Conservation (phyloP, 2,888 invertebrate genomes). For the Leucoptera coffeella region DNA sequence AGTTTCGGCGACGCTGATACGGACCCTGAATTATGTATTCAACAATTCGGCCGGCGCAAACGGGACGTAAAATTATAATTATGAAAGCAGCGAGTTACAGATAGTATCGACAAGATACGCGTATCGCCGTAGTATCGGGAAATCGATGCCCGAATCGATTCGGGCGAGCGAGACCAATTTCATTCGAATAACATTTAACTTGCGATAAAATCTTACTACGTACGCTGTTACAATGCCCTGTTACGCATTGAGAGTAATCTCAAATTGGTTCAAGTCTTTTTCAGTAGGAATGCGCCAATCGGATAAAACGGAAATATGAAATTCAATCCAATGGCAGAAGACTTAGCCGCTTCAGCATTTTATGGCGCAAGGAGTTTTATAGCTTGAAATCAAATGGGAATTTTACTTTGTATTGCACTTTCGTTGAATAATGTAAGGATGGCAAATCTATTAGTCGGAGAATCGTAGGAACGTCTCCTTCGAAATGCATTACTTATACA, state of each 20-base stretch:
- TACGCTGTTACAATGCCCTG: too few species aligned
- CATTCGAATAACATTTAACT: constrained; percentile 46
- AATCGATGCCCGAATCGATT: constrained; percentile 26
- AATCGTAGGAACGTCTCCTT: too few species aligned
- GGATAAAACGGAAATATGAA: constrained; percentile 30
- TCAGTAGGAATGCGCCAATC: constrained; percentile 30
- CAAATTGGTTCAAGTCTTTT: constrained; percentile 9
- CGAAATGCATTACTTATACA: too few species aligned
- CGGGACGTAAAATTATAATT: constrained; percentile 25
- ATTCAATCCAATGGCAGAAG: constrained; percentile 17
- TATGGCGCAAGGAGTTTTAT: too few species aligned
- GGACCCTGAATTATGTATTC: constrained; percentile 27
- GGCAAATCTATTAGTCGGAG: too few species aligned
- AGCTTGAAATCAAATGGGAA: too few species aligned
- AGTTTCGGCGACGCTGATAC: too few species aligned
- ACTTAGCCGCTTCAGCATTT: too few species aligned
- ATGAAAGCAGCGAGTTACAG: constrained; percentile 23
- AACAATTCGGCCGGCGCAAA: constrained; percentile 22
- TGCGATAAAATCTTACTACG: constrained; percentile 35
- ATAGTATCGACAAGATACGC: constrained; percentile 20
- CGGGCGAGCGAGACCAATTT: constrained; percentile 43
- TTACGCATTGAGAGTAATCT: constrained; percentile 3
- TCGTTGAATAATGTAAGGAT: too few species aligned
- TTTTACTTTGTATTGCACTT: too few species aligned
- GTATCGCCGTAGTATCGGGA: constrained; percentile 14